Evolutionary conservation across 1,140 invertebrate species (phyloP), one percentile per base, ranked within the genome.

Genomic region (Drosophila watanabei): DNA sequence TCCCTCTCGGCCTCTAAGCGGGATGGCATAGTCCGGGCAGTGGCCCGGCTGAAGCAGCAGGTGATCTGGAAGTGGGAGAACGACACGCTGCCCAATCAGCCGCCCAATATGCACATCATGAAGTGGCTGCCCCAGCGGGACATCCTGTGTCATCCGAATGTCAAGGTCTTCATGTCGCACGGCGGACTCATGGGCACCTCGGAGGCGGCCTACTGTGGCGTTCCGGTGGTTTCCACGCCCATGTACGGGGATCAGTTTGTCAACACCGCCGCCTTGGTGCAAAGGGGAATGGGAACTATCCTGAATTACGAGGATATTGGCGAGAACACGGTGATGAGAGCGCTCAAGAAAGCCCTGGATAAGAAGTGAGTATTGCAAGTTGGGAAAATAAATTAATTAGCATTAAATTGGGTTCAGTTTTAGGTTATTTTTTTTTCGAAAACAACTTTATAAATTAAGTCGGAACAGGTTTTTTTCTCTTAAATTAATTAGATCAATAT

Each of bases 61-160:
- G 95, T 96, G 39, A 93, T 97, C 56, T 96, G 96, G 96, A 96
- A 96, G 94, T 97, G 95, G 95, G 96, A 96, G 86, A 94, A 94
- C 60, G 94, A 96, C 7, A 93, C 93, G 3, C 79, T 95, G 68
- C 84, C 94, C 2, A 92, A 94, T n/a, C 93, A 95, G 72, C 95
- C 95, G 11, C 91, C 94, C 60, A 97, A 97, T 93, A 93, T 97
- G 39, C 94, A 94, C 77, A 88, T 95, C 8, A 92, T 94, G n/a
- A 95, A 94, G 79, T 97, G 96, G 96, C 82, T 96, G 69, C 96
- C 96, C 3, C 96, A 97, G 92, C 94, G 95, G 18, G 96, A 96
- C 70, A 95, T 96, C 84, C 93, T 96, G 65, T 95, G 96, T 95
- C 96, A 97, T 93, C 94, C 95, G 20, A 96, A 96, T 85, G 94